Evolutionary conservation across 2,797 vertebrate species (phyloP), one percentile per base, ranked within the genome.

Genomic region (Pseudomugil gertrudae): DNA sequence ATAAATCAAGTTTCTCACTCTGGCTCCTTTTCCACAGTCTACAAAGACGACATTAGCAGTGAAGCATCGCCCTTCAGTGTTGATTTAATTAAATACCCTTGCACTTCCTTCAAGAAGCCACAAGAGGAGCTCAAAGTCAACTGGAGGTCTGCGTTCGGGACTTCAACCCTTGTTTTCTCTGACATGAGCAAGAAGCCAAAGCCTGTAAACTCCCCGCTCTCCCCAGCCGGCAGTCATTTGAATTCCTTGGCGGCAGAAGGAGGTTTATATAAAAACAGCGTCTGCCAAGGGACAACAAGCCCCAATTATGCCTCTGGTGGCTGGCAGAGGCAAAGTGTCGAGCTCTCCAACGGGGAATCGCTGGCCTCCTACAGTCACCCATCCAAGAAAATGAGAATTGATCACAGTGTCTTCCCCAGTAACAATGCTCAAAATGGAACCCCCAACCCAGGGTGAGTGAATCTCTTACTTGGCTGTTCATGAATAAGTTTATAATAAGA

Each of bases 341-440:
- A 80, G 79, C 66, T 74, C 79, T 85, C 89, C 87, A 79, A 80
- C 60, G 86, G 90, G 92, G 89, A 87, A 85, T 88, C 87, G 15
- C 76, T 72, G 83, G 74, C 85, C 77, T 90, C 91, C 90, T 92
- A 90, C 87, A 93, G 87, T 90, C 95, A 95, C 23, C 58, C 93
- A 61, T 83, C 92, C 88, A 98, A 98, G 93, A 98, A 96, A 93
- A 94, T 92, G 90, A 98, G 94, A 93, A 96, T 90, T 72, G 87
- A 93, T 88, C 93, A 89, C 80, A 65, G 83, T 63, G 70, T 67
- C 13, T 74, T 88, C 81, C 79, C 78, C 45, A 75, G 87, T 91
- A 90, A 89, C 79, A 88, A 82, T 48, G 79, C 83, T 78, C 84
- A 79, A 72, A 81, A 77, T 77, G 84, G 82, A 79, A 70, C 48